A percentile compares a stretch with the other conserved stretches of the same genome.
These are phyloP conservation scores for Leucoraja ocellata DNA, from an alignment of 2,797 vertebrate genomes.

Conservation along the genomic window DNA sequence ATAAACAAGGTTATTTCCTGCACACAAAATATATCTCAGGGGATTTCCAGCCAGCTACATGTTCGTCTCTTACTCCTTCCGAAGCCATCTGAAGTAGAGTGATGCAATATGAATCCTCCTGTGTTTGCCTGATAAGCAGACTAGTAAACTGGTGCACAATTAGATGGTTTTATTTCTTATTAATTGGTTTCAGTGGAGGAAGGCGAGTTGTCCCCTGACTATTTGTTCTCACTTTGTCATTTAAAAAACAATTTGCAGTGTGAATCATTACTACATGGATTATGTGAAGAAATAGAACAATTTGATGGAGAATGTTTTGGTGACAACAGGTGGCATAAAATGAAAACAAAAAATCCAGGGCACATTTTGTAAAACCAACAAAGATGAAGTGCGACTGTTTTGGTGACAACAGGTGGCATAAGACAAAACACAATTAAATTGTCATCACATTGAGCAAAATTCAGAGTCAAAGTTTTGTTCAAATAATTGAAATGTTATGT, in stretches of 20 bases:
- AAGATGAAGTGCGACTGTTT: constrained; percentile 33
- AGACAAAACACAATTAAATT: constrained; percentile 30
- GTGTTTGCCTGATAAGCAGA: background rate
- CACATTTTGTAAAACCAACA: constrained; percentile 24
- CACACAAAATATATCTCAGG: background rate
- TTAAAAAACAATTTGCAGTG: background rate
- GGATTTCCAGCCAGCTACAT: constrained; percentile 29
- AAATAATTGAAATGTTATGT: background rate
- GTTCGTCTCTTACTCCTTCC: background rate
- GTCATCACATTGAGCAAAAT: background rate
- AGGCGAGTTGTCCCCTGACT: background rate
- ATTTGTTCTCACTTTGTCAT: background rate
- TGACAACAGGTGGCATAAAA: constrained; percentile 37
- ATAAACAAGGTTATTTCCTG: constrained; percentile 31
- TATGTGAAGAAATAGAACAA: background rate
- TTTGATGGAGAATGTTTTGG: constrained; percentile 36
- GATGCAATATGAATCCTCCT: background rate
- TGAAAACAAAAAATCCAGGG: constrained; percentile 31
- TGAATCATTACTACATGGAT: background rate
- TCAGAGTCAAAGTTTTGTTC: background rate
- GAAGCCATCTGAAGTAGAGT: constrained; percentile 9
- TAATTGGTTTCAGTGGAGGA: background rate
- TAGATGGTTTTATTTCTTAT: background rate
- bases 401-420: constrained; percentile 38
- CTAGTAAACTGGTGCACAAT: background rate